Evolutionary conservation across 1,140 invertebrate genomes (phyloP).

Genomic region (Diploscapter pachys): DNA sequence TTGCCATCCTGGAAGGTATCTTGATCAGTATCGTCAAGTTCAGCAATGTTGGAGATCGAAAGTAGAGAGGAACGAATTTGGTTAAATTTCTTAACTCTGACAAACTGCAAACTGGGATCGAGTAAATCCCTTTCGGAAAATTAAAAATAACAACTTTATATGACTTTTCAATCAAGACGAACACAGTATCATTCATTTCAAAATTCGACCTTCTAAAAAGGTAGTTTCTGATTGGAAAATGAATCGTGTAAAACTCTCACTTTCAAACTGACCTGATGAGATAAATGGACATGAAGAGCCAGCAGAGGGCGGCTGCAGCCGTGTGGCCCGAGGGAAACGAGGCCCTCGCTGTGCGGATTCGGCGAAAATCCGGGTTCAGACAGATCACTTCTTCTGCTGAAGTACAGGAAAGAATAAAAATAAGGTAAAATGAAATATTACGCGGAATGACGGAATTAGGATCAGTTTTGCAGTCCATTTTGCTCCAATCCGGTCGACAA

Average conservation of each 20-base stretch:
- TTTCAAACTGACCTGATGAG: slow-evolving; percentile 11
- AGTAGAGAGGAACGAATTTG: too few species aligned
- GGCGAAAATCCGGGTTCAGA: slow-evolving; percentile 29
- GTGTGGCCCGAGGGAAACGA: slow-evolving; percentile 70
- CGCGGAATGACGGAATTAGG: slow-evolving; percentile 24
- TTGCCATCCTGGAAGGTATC: slow-evolving; percentile 12
- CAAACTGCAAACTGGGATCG: too few species aligned
- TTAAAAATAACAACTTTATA: too few species aligned
- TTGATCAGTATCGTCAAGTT: too few species aligned
- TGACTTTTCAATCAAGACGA: too few species aligned
- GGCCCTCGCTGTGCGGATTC: slow-evolving; percentile 36
- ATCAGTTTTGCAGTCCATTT: slow-evolving; percentile 37
- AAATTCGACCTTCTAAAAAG: too few species aligned
- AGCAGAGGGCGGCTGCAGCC: slow-evolving; percentile 67
- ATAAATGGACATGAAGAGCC: slow-evolving; percentile 38
- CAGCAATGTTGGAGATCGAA: too few species aligned
- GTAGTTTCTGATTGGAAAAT: too few species aligned
- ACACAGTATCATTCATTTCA: too few species aligned
- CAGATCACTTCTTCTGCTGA: slow-evolving; percentile 26
- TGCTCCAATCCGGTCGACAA: slow-evolving; percentile 62
- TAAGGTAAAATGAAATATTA: slow-evolving; percentile 8
- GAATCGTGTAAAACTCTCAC: too few species aligned
- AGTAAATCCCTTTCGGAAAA: too few species aligned
- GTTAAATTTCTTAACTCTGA: too few species aligned
- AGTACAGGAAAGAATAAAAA: not conserved